Conservation (phyloP, 64 coral and sea anemone genomes). For the Actinia tenebrosa region DNA sequence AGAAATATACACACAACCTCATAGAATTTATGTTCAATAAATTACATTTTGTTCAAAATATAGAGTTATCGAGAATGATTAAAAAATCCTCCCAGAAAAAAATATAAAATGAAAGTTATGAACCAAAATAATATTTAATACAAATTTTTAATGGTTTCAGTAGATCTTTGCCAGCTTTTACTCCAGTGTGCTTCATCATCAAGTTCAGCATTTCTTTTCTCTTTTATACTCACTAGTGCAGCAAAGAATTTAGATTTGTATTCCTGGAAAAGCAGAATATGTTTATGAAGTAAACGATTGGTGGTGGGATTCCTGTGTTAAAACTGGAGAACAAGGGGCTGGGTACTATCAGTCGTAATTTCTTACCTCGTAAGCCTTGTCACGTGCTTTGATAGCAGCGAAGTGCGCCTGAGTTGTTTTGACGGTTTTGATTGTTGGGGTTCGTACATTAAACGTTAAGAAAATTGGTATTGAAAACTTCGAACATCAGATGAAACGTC, state of each 20-base stretch:
- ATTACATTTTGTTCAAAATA: not conserved
- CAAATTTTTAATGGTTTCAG: conserved; percentile 46
- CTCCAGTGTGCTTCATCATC: conserved; percentile 51
- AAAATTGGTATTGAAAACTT: conserved; percentile 20
- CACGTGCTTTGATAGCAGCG: conserved; percentile 66
- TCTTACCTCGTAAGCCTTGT: conserved; percentile 75
- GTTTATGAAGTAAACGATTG: too few relatives aligned
- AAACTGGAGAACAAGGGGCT: not conserved
- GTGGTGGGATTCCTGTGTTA: not conserved
- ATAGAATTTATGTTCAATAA: too few relatives aligned
- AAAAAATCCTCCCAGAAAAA: not conserved
- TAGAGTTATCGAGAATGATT: not conserved
- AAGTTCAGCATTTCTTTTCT: conserved; percentile 35
- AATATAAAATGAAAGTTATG: not conserved
- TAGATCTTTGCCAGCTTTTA: conserved; percentile 50
- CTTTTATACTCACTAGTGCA: conserved; percentile 16
- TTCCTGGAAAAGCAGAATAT: conserved; percentile 11
- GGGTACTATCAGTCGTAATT: too few relatives aligned
- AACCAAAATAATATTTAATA: conserved; percentile 17
- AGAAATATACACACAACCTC: too few relatives aligned
- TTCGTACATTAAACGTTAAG: conserved; percentile 69
- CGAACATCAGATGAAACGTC: not conserved
- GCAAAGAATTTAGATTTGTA: conserved; percentile 47
- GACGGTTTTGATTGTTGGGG: conserved; percentile 66
- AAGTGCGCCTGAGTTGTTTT: conserved; percentile 90